Evolutionary conservation across 2,113 vertebrate genomes (phyloP).

Genomic region (Cairina moschata): DNA sequence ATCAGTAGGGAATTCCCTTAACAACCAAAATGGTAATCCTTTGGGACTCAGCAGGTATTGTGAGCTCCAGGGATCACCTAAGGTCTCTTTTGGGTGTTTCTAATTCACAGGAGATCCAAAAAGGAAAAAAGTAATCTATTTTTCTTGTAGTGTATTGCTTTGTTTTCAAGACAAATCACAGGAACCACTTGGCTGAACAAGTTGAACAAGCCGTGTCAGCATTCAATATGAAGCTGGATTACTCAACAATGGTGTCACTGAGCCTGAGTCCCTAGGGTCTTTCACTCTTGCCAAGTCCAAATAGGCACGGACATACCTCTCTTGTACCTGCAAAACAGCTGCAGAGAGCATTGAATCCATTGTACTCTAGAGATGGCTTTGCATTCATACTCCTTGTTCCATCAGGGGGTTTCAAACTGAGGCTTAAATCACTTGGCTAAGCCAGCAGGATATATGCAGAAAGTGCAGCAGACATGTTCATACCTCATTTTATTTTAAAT

Average conservation of each 20-base stretch:
- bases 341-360: background rate
- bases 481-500: background rate
- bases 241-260: background rate
- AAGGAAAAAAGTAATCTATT: background rate
- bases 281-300: background rate
- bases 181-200: background rate
- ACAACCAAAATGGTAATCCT: background rate
- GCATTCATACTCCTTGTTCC: background rate
- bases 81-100: background rate
- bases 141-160: background rate
- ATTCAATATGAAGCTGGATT: background rate
- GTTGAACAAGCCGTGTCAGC: background rate
- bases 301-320: background rate
- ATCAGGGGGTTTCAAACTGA: background rate
- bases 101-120: background rate
- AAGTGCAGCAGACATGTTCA: background rate
- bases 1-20: background rate
- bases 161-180: background rate
- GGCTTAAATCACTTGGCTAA: background rate
- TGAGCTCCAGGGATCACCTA: background rate
- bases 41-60: background rate
- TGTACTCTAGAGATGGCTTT: background rate
- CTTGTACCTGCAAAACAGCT: background rate
- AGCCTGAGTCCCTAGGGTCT: background rate
- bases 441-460: background rate